Percentiles rank a stretch among this genome's conserved stretches.
phyloP scores from a whole-genome alignment of 2,113 vertebrate genomes.

The Cochlearius cochlearius region DNA sequence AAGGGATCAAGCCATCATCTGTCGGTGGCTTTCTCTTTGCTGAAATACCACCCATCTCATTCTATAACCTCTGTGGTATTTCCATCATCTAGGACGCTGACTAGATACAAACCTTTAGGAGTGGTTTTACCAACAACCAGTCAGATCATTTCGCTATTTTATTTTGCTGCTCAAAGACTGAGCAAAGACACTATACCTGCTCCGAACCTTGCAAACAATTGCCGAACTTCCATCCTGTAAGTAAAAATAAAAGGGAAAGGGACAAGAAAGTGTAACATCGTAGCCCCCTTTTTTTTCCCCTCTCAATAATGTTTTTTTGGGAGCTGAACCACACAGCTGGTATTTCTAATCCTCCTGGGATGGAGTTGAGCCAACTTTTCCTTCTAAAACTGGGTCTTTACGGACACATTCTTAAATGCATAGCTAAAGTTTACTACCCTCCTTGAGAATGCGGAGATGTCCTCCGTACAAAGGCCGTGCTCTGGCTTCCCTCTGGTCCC shows the following conservation, averaged over 20 bases:
- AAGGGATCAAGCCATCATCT: no score
- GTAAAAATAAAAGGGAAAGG: not conserved
- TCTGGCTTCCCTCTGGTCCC: not conserved
- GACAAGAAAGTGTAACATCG: not conserved
- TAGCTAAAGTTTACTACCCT: not conserved
- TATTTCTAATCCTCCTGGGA: not conserved
- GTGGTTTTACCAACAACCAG: not conserved
- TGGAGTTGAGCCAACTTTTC: not conserved
- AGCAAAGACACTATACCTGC: not conserved
- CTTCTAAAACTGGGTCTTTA: not conserved
- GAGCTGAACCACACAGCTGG: not conserved
- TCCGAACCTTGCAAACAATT: not conserved
- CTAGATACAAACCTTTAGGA: no score
- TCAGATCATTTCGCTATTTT: accelerated
- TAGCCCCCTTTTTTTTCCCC: accelerated
- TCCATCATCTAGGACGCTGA: not conserved
- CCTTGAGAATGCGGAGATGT: not conserved
- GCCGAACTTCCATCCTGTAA: not conserved
- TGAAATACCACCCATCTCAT: accelerated
- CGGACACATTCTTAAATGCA: not conserved
- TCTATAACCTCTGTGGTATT: not conserved
- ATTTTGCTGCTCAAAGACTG: not conserved
- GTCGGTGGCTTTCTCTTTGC: not conserved
- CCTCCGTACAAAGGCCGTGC: no score
- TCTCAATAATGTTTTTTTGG: not conserved